Conservation (phyloP, 92 coral and sea anemone genomes). For the Parazoanthus swiftii region DNA sequence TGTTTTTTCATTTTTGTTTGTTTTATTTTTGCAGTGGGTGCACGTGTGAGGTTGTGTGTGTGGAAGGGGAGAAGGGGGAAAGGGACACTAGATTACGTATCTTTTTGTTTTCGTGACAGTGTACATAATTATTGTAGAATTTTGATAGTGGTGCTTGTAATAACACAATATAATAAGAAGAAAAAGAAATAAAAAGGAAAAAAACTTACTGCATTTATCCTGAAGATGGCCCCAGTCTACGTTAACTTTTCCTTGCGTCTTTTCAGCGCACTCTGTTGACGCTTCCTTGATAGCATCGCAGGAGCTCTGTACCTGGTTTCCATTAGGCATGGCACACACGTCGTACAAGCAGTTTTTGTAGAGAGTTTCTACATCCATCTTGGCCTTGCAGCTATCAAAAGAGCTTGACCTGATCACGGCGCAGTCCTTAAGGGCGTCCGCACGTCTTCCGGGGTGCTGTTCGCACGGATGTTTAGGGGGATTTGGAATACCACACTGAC, state of each 20-base stretch:
- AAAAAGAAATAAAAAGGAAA: too few relatives aligned
- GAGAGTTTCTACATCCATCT: background rate
- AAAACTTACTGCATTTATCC: slow-evolving; percentile 35
- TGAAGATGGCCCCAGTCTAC: slow-evolving; percentile 43
- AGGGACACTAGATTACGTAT: too few relatives aligned
- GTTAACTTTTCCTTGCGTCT: slow-evolving; percentile 16
- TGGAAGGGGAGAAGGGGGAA: too few relatives aligned
- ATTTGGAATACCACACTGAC: slow-evolving; percentile 39
- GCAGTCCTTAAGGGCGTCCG: slow-evolving; percentile 12
- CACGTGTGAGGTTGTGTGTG: too few relatives aligned
- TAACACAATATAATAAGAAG: too few relatives aligned
- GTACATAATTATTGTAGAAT: too few relatives aligned
- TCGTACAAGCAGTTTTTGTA: slow-evolving; percentile 35
- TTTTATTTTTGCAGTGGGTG: too few relatives aligned
- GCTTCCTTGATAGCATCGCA: slow-evolving; percentile 47
- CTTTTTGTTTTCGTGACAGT: too few relatives aligned
- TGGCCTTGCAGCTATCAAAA: slow-evolving; percentile 22
- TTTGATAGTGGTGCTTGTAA: too few relatives aligned
- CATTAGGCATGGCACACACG: slow-evolving; percentile 11
- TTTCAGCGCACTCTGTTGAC: slow-evolving; percentile 21
- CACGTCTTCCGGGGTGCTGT: background rate
- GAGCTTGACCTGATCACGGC: slow-evolving; percentile 24
- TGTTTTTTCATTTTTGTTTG: too few relatives aligned
- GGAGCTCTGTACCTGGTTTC: background rate
- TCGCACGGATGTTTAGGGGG: slow-evolving; percentile 45